Evolutionary conservation across 1,140 invertebrate genomes (phyloP), one percentile per base, ranked within the genome.

Genomic region (Drosophila varians): DNA sequence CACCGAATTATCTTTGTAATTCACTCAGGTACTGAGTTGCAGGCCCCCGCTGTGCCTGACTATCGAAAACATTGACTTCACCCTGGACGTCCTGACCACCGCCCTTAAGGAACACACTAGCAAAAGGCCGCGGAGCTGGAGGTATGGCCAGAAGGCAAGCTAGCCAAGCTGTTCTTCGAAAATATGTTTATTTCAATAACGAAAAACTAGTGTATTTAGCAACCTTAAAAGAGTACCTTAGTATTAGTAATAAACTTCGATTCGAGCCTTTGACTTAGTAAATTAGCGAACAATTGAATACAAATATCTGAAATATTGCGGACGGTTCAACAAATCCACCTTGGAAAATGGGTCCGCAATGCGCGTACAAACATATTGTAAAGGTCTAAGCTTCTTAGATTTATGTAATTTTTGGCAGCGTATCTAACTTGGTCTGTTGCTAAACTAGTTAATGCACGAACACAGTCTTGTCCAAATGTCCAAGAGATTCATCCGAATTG

Each of bases 41-140:
- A 97, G 98, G 88, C 98, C 98, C 34, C 98, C 98, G 0, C 96
- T 99, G 95, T 99, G 98, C 90, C 94, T 99, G 36, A 96, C 94
- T 1, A 95, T 95, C 90, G 93, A 94, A 56, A 97, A 99, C 92
- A 96, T 95, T 0, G 95, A 98, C 87, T 97, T 96, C 69, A 92
- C 94, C 2, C 82, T 95, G 12, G 91, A 93, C 31, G 94, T 94
- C 16, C 82, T 96, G 36, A 92, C 93, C 73, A 77, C 57, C 8
- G 73, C 78, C 38, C 79, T 90, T 69, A 90, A 65, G 91, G 93
- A 26, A 74, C 95, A 84, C 42, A 70, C 88, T 56, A 76, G 54
- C 14, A 90, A 90, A 57, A 61, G 43, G 19, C 57, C 53, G 49
- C 72, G 89, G 18, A 74, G 69, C 42, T 90, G 89, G 89, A 60